phyloP scores from a whole-genome alignment of 2,888 invertebrate species.

The Caenorhabditis afra region DNA sequence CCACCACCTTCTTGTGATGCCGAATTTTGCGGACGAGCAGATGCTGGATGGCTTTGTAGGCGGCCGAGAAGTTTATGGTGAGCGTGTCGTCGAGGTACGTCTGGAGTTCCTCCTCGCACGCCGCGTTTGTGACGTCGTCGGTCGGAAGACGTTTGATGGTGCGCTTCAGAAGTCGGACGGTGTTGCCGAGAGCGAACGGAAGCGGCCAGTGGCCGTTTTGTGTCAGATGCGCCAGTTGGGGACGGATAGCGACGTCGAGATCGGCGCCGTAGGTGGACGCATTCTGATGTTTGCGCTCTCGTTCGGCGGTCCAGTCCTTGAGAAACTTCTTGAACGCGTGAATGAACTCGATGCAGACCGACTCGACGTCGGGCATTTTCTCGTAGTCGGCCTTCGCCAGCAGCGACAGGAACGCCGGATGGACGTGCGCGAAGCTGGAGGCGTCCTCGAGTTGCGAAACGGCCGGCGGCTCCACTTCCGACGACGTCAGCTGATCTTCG shows the following conservation, averaged over 20 bases:
- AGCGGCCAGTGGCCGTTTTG: slow-evolving; percentile 69
- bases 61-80: slow-evolving; percentile 54
- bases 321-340: slow-evolving; percentile 58
- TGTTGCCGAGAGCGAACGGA: slow-evolving; percentile 76
- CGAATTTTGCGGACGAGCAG: slow-evolving; percentile 30
- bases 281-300: slow-evolving; percentile 13
- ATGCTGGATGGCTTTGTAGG: slow-evolving; percentile 33
- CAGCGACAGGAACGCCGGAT: slow-evolving; percentile 68
- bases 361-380: slow-evolving; percentile 65
- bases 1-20: slow-evolving; percentile 45
- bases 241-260: slow-evolving; percentile 64
- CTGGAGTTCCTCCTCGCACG: slow-evolving; percentile 19
- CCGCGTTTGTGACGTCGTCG: slow-evolving; percentile 10
- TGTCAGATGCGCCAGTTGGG: slow-evolving; percentile 70
- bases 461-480: slow-evolving; percentile 35
- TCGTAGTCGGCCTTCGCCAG: slow-evolving; percentile 63
- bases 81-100: slow-evolving; percentile 62
- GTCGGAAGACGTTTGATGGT: slow-evolving; percentile 58
- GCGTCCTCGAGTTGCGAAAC: slow-evolving; percentile 49
- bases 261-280: slow-evolving; percentile 46
- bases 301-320: slow-evolving; percentile 45
- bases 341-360: slow-evolving; percentile 71
- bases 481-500: slow-evolving; percentile 18
- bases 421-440: slow-evolving; percentile 52
- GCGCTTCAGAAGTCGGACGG: slow-evolving; percentile 72